Evolutionary conservation across 2,113 vertebrate genomes (phyloP), one percentile per base, ranked within the genome.

Genomic region (Lagopus muta): DNA sequence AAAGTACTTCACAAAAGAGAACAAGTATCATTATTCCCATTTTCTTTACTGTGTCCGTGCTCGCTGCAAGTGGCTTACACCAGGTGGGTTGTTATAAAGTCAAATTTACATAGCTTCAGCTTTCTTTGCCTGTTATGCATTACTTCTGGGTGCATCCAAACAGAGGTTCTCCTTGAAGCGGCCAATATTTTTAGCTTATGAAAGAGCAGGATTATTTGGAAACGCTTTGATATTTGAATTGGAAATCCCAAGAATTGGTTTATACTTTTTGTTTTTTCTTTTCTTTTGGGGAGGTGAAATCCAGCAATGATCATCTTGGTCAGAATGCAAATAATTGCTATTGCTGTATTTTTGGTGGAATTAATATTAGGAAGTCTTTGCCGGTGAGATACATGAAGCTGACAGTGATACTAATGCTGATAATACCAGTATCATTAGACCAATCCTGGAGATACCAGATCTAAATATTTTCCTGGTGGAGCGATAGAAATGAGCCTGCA

Each of bases 341-440:
- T 21, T 73, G 47, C 55, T 86, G 13, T 22, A 77, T 57, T 52
- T 91, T 50, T 86, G 32, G 48, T 77, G 75, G 79, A 83, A 70
- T 34, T 36, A 86, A 74, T 95, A 47, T 74, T 83, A 74, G 83
- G 90, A 34, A 81, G 70, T 77, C 57, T 34, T 69, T 15, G 60
- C 34, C 13, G 6, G 45, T 66, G 73, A 57, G 43, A 18, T 62
- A 57, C 14, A 55, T 81, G 58, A 86, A 89, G 76, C 42, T 78
- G 87, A 48, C n/a, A 25, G 54, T 96, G 74, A 82, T 62, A 71
- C 62, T 77, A 61, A 66, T 74, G 73, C 83, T 55, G n/a, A 78
- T 81, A 86, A 61, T 40, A 91, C 47, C 87, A 58, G 40, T 71
- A 88, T 65, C 71, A 52, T 74, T 66, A 66, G 81, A 81, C 60